Evolutionary conservation across 2,888 invertebrate genomes (phyloP), one percentile per base, ranked within the genome.

Genomic region (Phanerotoma sp.): DNA sequence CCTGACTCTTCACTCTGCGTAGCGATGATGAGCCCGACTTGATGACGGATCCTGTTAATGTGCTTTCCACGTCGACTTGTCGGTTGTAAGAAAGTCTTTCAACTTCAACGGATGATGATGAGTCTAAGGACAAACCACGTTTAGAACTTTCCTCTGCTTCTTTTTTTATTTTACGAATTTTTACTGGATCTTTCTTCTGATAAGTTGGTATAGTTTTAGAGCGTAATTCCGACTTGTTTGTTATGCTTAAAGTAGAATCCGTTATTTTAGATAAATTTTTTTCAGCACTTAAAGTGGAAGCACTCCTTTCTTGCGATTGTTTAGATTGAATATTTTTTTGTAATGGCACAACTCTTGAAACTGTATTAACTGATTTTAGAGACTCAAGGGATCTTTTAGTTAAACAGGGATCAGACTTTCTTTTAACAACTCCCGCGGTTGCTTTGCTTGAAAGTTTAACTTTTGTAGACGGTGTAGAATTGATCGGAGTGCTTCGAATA

Each of bases 81-180:
- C 54, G 56, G 21, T 56, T 59, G 35, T 49, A 58, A 16, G 51
- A 57, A 46, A 66, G 49, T 75, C 78, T 54, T 77, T 79, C 51
- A 78, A 76, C 6, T 67, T 85, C 84, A 21, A 80, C 80, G 1
- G 85, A 83, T 1, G 84, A 84, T 1, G 84, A 84, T 35, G 82
- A 69, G 51, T 83, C 83, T 2, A 51, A 53, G 0, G 84, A 81
- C 45, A 78, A 73, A 25, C 79, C 68, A 60, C 73, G 69, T 28
- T 62, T 65, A 5, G 65, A 67, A 33, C 64, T 66, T 6, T 72
- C 67, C 13, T 66, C 68, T 41, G 69, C 61, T 10, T 73, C 73
- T 46, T 63, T 73, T 45, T 56, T 74, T 1, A 65, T 64, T 54
- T 62, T 61, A 9, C 66, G 69, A 20, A 48, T 44, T 35, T 63